Conservation (phyloP, 1,140 invertebrate genomes). For the Listronotus bonariensis region DNA sequence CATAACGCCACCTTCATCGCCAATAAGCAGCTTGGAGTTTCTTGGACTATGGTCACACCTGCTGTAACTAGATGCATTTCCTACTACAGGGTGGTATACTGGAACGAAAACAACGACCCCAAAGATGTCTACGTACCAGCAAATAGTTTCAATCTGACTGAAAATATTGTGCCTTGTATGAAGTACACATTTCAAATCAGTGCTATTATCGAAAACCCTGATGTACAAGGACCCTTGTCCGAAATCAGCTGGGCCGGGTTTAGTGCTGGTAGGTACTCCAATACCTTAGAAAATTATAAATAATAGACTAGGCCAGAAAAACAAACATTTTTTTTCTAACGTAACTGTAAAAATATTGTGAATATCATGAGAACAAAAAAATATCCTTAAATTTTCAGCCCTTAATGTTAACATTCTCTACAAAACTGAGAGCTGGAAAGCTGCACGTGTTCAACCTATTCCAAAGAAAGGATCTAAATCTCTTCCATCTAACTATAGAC, state of each 20-base stretch:
- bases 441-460: too few relatives aligned
- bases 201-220: slow-evolving; percentile 11
- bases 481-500: too few relatives aligned
- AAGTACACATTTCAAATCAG: slow-evolving; percentile 17
- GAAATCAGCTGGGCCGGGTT: not conserved
- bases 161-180: slow-evolving; percentile 5
- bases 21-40: too few relatives aligned
- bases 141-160: not conserved
- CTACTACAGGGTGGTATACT: slow-evolving; percentile 19
- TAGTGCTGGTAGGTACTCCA: slow-evolving; percentile 1
- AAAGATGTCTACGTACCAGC: not conserved
- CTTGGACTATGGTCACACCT: not conserved
- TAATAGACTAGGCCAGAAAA: too few relatives aligned
- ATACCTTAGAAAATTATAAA: not conserved
- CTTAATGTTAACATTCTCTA: too few relatives aligned
- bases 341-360: too few relatives aligned
- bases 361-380: too few relatives aligned
- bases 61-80: slow-evolving; percentile 5
- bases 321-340: too few relatives aligned
- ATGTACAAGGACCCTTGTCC: slow-evolving; percentile 1
- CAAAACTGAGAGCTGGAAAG: too few relatives aligned
- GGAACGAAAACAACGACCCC: slow-evolving; percentile 7
- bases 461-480: too few relatives aligned
- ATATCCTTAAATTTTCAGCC: too few relatives aligned
- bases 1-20: too few relatives aligned